Evolutionary conservation across 2,888 invertebrate species (phyloP).

Genomic region (Ferdinandea cuprea): DNA sequence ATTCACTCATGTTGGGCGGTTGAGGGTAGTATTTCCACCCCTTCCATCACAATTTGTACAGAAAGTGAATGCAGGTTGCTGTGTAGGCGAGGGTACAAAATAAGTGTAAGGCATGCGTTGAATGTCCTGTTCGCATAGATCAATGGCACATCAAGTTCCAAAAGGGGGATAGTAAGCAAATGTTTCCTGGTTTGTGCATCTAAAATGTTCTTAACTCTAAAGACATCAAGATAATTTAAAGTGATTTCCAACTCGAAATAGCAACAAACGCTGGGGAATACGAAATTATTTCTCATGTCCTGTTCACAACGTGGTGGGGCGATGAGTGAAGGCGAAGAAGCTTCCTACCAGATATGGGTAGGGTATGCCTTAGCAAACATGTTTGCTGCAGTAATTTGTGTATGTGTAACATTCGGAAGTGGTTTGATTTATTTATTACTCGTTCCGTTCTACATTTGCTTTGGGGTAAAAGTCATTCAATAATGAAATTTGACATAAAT

Average conservation of each 20-base stretch:
- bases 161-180: slow-evolving; percentile 28
- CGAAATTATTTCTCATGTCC: slow-evolving; percentile 38
- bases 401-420: slow-evolving; percentile 14
- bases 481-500: slow-evolving; percentile 23
- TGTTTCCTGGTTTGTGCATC: slow-evolving; percentile 24
- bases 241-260: slow-evolving; percentile 14
- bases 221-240: slow-evolving; percentile 45
- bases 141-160: slow-evolving; percentile 44
- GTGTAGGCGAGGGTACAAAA: slow-evolving; percentile 2
- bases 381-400: slow-evolving; percentile 44
- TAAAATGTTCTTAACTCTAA: slow-evolving; percentile 2
- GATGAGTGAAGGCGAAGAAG: no score
- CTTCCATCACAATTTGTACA: slow-evolving; percentile 63
- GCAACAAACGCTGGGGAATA: slow-evolving; percentile 2
- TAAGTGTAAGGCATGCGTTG: slow-evolving; percentile 38
- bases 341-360: background rate
- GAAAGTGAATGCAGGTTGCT: slow-evolving; percentile 33
- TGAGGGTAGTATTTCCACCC: slow-evolving; percentile 48
- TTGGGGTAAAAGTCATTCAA: slow-evolving; percentile 4
- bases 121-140: slow-evolving; percentile 57
- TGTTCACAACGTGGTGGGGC: background rate
- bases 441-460: slow-evolving; percentile 16
- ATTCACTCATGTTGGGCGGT: slow-evolving; percentile 20
- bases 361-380: slow-evolving; percentile 3
- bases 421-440: slow-evolving; percentile 41